These are phyloP conservation scores for Caenorhabditis elegans DNA, from an alignment of 1,140 invertebrate species.

Conservation along the genomic window WBcel235 BX284606.5:14946001-14946500, in stretches of 20 bases:
- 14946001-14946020: too few species aligned
- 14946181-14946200: too few species aligned
- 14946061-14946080: background rate
- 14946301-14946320: slow-evolving; percentile 28
- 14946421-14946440: background rate
- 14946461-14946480: background rate
- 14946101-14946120: background rate
- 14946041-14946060: too few species aligned
- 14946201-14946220: background rate
- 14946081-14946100: background rate
- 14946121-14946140: background rate
- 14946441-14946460: background rate
- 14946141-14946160: background rate
- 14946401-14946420: background rate
- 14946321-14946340: background rate
- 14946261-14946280: slow-evolving; percentile 1
- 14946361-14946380: too few species aligned
- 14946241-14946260: slow-evolving; percentile 10
- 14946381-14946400: too few species aligned
- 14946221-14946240: background rate
- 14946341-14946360: background rate
- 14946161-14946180: background rate
- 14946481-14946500: background rate
- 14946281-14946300: slow-evolving; percentile 15
- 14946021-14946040: too few species aligned